These are phyloP conservation scores for Microchrysa polita DNA, from an alignment of 2,888 invertebrate species.

Conservation along the genomic window DNA sequence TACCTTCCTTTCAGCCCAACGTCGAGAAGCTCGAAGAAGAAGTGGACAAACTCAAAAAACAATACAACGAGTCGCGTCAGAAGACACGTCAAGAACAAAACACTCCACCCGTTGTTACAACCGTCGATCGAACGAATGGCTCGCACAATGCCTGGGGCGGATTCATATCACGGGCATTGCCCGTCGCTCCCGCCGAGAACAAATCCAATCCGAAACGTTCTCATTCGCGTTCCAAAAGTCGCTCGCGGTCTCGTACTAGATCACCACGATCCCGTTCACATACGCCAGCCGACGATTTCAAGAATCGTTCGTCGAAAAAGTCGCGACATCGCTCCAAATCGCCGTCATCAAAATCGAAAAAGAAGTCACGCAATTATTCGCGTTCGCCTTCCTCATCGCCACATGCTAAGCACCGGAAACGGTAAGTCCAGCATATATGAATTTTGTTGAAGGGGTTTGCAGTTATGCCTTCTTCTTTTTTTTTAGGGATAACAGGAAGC, in stretches of 20 bases:
- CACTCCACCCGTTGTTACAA: constrained; percentile 62
- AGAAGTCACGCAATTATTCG: constrained; percentile 61
- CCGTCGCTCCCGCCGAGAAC: constrained; percentile 57
- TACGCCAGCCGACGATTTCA: constrained; percentile 52
- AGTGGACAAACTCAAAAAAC: constrained; percentile 77
- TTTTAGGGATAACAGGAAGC: constrained; percentile 51
- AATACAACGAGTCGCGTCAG: constrained; percentile 68
- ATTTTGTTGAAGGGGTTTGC: constrained; percentile 13
- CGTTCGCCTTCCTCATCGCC: constrained; percentile 61
- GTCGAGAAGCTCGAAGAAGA: constrained; percentile 77
- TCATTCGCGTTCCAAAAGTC: constrained; percentile 56
- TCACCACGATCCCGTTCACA: constrained; percentile 57
- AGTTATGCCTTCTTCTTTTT: not conserved
- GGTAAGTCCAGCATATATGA: constrained; percentile 55
- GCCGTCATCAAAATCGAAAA: constrained; percentile 59
- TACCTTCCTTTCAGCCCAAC: constrained; percentile 66
- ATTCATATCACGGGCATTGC: constrained; percentile 69
- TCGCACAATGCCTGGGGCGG: constrained; percentile 76
- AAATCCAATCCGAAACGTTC: constrained; percentile 59
- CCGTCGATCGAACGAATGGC: constrained; percentile 68
- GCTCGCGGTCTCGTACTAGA: constrained; percentile 56
- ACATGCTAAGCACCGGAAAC: constrained; percentile 62
- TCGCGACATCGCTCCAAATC: constrained; percentile 53
- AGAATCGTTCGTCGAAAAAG: constrained; percentile 52
- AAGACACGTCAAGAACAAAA: constrained; percentile 61